Evolutionary conservation across 2,113 vertebrate genomes (phyloP).

Genomic region (Chiloscyllium plagiosum): DNA sequence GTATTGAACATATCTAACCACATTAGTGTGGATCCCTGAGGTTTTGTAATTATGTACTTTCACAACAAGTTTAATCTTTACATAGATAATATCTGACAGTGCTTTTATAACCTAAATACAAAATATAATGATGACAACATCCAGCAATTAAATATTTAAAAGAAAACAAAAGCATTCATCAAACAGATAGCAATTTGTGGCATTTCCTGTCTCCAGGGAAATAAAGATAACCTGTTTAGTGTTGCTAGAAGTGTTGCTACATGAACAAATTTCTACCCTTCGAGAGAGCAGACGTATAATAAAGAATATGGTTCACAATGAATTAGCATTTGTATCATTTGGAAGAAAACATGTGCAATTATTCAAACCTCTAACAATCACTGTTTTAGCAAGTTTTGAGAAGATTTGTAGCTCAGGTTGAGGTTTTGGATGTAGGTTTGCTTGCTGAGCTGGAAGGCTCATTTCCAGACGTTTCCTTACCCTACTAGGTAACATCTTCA

Average conservation of each 20-base stretch:
- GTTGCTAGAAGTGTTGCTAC: too few relatives aligned
- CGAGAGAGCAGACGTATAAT: background rate
- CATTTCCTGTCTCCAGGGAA: too few relatives aligned
- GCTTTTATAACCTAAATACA: background rate
- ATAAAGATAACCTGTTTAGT: too few relatives aligned
- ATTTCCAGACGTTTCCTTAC: too few relatives aligned
- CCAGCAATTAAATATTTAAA: background rate
- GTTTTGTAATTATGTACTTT: background rate
- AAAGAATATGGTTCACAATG: background rate
- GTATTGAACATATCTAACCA: background rate
- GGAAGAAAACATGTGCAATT: background rate
- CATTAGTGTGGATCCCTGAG: background rate
- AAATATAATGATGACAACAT: background rate
- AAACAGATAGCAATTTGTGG: too few relatives aligned
- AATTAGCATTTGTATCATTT: background rate
- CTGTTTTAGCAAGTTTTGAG: too few relatives aligned
- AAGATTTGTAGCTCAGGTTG: too few relatives aligned
- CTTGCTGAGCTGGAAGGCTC: too few relatives aligned
- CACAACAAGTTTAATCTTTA: background rate
- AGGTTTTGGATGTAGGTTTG: too few relatives aligned
- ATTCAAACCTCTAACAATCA: background rate
- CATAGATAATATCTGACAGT: background rate
- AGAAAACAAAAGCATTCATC: background rate
- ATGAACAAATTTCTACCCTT: too few relatives aligned
- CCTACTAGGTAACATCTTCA: too few relatives aligned